phyloP scores from a whole-genome alignment of 1,140 invertebrate genomes.

The Pseudomyrmex flavicornis region DNA sequence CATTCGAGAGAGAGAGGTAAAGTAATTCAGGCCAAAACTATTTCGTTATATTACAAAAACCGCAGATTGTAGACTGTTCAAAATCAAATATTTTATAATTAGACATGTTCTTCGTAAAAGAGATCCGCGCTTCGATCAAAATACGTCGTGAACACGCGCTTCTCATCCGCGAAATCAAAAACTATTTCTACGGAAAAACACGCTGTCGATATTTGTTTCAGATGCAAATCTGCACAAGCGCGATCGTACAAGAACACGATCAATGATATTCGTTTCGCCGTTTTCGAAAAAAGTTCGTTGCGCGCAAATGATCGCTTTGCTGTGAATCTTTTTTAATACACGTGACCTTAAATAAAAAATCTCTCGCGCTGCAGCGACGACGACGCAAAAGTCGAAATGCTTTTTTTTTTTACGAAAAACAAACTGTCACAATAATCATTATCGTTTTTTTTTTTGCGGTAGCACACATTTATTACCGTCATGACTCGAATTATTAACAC shows the following conservation, averaged over 20 bases:
- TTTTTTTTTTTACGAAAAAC: no score
- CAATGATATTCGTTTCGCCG: constrained; percentile 10
- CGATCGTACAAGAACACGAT: constrained; percentile 21
- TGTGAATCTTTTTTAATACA: constrained; percentile 4
- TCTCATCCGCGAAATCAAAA: no score
- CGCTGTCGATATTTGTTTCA: constrained; percentile 13
- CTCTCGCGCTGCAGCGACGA: background rate
- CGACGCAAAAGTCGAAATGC: background rate
- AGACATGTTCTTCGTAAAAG: no score
- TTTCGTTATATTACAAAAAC: no score
- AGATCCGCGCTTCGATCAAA: no score
- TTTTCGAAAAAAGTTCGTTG: constrained; percentile 2
- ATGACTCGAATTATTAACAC: background rate
- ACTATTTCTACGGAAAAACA: background rate
- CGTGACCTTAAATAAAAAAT: background rate
- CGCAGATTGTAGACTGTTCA: no score
- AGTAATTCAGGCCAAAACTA: no score
- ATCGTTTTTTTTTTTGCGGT: background rate
- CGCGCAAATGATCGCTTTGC: constrained; percentile 19
- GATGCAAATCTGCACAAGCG: background rate
- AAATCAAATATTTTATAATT: no score
- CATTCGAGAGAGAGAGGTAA: no score
- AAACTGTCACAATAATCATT: no score
- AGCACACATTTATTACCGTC: background rate
- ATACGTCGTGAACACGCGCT: background rate